Base-by-base conservation (phyloP, 2,797 vertebrate genomes). In the Lophotriccus pileatus region DNA sequence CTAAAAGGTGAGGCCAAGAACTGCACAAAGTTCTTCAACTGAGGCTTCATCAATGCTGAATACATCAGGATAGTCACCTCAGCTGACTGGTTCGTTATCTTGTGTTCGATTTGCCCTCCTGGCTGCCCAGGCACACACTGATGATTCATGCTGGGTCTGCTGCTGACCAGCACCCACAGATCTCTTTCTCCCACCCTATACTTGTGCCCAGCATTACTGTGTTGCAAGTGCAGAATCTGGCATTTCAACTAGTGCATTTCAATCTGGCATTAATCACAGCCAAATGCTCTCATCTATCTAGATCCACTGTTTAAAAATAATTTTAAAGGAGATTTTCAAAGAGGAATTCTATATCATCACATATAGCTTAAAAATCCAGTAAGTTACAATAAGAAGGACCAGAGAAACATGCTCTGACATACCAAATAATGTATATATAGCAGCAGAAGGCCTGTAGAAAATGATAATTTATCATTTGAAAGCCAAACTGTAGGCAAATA, bases 301-400 rank as follows among this genome's bases (percentile, higher is more conserved):
- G 50, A 37, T 27, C 7, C 6, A 24, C 32, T 56, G 19, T 24
- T 74, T 55, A 56, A 74, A 93, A 80, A 52, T 24, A 70, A 59
- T 5, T 78, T 83, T 30, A 37, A 74, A 80, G 28, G 13, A 53
- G 6, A 52, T 55, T 87, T 87, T 37, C 2, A 10, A 47, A 52
- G 59, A 16, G 69, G 0, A 36, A 28, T 47, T 86, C 39, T 44
- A 21, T 75, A 64, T 5, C 21, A 49, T 73, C 12, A 41, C 10
- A 16, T 53, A 24, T 6, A 66, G 17, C 0, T 0, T 55, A 87
- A 52, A 0, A 0, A 6, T 69, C 10, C 18, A 66, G 12, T 53
- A 68, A 73, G 15, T 37, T 76, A 27, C 14, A 28, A 50, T 8
- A 62, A 43, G 32, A 74, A 77, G 14, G 12, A 80, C 18, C 16